These are phyloP conservation scores for Clarias gariepinus DNA, from an alignment of 2,113 vertebrate species.

Conservation along the genomic window DNA sequence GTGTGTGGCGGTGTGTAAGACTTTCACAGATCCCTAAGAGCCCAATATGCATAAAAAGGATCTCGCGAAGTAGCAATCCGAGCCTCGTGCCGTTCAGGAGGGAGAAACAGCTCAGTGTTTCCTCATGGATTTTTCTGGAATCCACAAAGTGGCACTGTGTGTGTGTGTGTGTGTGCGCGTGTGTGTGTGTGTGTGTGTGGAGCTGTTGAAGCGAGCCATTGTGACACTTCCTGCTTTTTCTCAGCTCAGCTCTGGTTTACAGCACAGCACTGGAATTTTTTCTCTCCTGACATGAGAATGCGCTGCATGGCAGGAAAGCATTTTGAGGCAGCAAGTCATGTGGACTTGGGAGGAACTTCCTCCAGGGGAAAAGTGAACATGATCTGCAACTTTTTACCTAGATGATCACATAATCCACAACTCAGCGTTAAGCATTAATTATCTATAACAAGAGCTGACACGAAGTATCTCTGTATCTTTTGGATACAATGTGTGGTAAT, in stretches of 20 bases:
- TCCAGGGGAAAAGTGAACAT: not conserved
- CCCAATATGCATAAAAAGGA: not conserved
- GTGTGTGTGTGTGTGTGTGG: not conserved
- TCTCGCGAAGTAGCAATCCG: not conserved
- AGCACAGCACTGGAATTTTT: constrained; percentile 11
- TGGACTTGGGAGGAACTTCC: constrained; percentile 32
- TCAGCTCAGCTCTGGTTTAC: constrained; percentile 18
- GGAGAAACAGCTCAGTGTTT: not conserved
- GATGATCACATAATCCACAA: not conserved
- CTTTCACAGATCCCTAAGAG: not conserved
- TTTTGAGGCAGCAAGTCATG: constrained; percentile 20
- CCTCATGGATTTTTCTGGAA: constrained; percentile 21
- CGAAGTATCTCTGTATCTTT: not conserved
- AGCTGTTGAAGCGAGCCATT: constrained; percentile 43
- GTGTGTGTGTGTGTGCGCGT: not conserved
- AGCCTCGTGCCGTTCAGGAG: not conserved
- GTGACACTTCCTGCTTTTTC: constrained; percentile 50
- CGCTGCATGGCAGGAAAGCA: constrained; percentile 41
- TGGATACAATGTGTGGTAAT: not conserved
- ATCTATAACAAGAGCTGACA: not conserved
- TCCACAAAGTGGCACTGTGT: constrained; percentile 15
- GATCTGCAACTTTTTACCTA: not conserved
- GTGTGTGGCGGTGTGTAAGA: not conserved
- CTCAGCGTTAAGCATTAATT: not conserved
- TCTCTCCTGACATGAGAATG: constrained; percentile 29